phyloP scores from a whole-genome alignment of 2,113 vertebrate species.

The Protobothrops mucrosquamatus region DNA sequence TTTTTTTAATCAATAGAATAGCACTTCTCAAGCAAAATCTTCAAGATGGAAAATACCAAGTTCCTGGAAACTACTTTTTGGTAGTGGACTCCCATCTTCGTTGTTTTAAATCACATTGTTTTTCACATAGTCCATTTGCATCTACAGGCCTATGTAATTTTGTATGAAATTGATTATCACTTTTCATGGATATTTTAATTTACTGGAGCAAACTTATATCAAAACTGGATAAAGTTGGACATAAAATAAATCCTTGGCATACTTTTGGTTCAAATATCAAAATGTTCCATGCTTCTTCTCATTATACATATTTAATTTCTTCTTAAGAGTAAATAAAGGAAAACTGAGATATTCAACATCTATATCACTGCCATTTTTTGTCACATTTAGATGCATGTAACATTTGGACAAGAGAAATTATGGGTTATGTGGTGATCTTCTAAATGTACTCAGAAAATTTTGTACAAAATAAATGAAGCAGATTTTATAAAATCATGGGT shows the following conservation, averaged over 20 bases:
- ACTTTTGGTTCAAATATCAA: neutral
- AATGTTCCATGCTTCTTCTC: neutral
- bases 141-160: neutral
- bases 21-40: constrained; percentile 29
- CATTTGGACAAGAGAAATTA: neutral
- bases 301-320: neutral
- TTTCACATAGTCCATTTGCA: neutral
- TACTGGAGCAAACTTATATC: neutral
- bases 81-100: constrained; percentile 86
- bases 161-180: constrained; percentile 11
- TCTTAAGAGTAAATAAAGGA: neutral
- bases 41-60: constrained; percentile 85
- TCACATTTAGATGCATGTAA: neutral
- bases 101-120: constrained; percentile 76
- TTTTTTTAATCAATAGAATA: constrained; percentile 56
- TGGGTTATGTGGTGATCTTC: neutral
- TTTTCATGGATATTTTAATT: constrained; percentile 27
- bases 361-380: neutral
- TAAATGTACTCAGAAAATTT: neutral
- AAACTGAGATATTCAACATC: neutral
- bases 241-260: neutral
- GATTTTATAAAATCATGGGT: neutral
- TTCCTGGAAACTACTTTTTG: constrained; percentile 93
- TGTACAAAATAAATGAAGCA: neutral
- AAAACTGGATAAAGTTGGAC: neutral